Conservation (phyloP, 1,140 invertebrate species). For the Micrasema minimum region DNA sequence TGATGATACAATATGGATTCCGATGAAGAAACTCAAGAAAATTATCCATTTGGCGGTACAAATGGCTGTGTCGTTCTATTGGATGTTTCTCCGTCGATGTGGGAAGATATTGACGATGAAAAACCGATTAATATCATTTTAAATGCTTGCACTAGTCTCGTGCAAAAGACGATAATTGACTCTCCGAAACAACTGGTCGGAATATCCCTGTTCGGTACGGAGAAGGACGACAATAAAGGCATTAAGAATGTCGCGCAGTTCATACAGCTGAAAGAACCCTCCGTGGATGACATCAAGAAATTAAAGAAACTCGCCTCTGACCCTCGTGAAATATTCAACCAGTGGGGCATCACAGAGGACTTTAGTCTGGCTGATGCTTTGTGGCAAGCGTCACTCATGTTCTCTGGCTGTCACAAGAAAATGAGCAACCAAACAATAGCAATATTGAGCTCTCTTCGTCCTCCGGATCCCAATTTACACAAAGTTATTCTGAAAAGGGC, state of each 20-base stretch:
- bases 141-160: not conserved
- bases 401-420: conserved; percentile 43
- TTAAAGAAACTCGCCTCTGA: conserved; percentile 18
- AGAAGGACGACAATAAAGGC: conserved; percentile 39
- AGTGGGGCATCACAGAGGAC: conserved; percentile 35
- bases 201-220: conserved; percentile 41
- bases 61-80: conserved; percentile 39
- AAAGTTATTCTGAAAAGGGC: conserved; percentile 45
- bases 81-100: conserved; percentile 44
- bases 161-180: conserved; percentile 40
- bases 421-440: conserved; percentile 31
- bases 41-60: conserved; percentile 19
- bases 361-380: conserved; percentile 42
- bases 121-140: conserved; percentile 15
- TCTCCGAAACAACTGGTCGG: conserved; percentile 42
- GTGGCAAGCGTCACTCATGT: conserved; percentile 43
- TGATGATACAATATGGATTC: conserved; percentile 35
- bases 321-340: not conserved
- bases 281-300: conserved; percentile 34
- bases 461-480: conserved; percentile 34
- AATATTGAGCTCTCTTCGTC: conserved; percentile 38
- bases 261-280: conserved; percentile 35
- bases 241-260: conserved; percentile 47
- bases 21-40: conserved; percentile 42
- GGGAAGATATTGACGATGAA: conserved; percentile 2